Base-by-base conservation (phyloP, 2,113 vertebrate genomes). In the Peucedramus taeniatus region DNA sequence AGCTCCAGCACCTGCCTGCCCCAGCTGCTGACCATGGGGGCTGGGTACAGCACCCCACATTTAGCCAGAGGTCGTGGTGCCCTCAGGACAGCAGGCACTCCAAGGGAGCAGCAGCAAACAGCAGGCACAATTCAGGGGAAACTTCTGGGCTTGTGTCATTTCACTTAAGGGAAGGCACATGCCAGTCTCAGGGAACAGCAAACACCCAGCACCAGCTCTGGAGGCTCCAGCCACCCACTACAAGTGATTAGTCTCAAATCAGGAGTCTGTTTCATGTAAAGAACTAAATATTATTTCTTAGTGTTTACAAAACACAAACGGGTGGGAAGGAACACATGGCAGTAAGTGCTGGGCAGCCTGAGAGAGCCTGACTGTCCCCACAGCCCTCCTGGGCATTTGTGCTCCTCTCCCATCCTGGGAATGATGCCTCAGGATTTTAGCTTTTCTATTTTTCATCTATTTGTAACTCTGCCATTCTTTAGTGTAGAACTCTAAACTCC, bases 101-200 rank as follows among this genome's bases (percentile, higher is more conserved):
- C 16, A 35, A 28, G 30, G 15, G 17, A 50, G 13, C 4, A 1
- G 45, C 56, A 66, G 69, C 18, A 57, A 57, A 60, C 2, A 4
- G 51, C 51, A 40, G 51, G 3, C 13, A 22, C 1, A 3, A 1
- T 6, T 28, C 12, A 9, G n/a, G 33, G 56, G 30, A 24, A 83
- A 17, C 5, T 37, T 31, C 27, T 68, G 80, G 44, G 44, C 31
- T 7, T 6, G 37, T 13, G 15, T 16, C 7, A 20, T 17, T 24
- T 15, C n/a, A 10, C 61, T 18, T 9, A 28, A 78, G 26, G 2
- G 4, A 44, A 56, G 3, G 3, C 26, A 3, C 0, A 0, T 7
- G 15, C 19, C 50, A 17, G 2, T 0, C 30, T 30, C 4, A 0
- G 3, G 42, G 2, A 50, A 11, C 31, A 39, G 24, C 57, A 45